These are phyloP conservation scores for Cataglyphis altisquamis DNA, from an alignment of 2,888 invertebrate genomes.

Conservation along the genomic window DNA sequence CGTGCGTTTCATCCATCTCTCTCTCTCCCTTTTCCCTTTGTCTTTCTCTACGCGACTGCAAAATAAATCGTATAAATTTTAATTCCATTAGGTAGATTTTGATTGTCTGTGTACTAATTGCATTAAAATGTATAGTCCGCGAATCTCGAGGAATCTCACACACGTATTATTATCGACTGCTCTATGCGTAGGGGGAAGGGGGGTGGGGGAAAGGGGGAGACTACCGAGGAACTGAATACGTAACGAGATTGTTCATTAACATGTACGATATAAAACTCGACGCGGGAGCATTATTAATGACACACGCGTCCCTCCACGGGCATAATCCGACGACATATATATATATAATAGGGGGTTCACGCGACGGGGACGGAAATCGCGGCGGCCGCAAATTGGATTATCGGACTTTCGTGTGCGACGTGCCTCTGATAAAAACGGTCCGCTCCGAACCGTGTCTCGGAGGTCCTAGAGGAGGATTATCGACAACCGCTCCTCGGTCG, in stretches of 20 bases:
- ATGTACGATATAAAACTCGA: conserved; percentile 39
- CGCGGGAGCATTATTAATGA: conserved; percentile 33
- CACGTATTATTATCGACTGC: conserved; percentile 10
- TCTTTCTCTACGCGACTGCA: neutral
- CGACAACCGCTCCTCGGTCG: conserved; percentile 55
- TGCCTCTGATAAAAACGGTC: conserved; percentile 30
- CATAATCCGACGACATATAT: conserved; percentile 20
- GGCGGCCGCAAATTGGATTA: conserved; percentile 52
- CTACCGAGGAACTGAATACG: conserved; percentile 14
- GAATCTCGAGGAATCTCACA: conserved; percentile 6
- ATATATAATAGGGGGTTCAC: neutral
- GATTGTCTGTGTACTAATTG: neutral
- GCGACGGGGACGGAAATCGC: conserved; percentile 36
- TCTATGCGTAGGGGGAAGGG: neutral
- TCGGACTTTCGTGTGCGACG: conserved; percentile 43
- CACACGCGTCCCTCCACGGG: conserved; percentile 18
- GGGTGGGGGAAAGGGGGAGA: neutral
- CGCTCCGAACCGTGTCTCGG: conserved; percentile 29
- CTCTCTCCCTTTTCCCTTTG: neutral
- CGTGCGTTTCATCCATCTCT: neutral
- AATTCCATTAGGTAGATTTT: neutral
- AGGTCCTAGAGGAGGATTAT: conserved; percentile 62
- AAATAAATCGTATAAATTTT: neutral
- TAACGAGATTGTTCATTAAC: conserved; percentile 50
- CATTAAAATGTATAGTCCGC: neutral